A percentile compares a stretch with the other conserved stretches of the same genome.
phyloP scores from a whole-genome alignment of 2,888 invertebrate species.

The Acleris laterana region DNA sequence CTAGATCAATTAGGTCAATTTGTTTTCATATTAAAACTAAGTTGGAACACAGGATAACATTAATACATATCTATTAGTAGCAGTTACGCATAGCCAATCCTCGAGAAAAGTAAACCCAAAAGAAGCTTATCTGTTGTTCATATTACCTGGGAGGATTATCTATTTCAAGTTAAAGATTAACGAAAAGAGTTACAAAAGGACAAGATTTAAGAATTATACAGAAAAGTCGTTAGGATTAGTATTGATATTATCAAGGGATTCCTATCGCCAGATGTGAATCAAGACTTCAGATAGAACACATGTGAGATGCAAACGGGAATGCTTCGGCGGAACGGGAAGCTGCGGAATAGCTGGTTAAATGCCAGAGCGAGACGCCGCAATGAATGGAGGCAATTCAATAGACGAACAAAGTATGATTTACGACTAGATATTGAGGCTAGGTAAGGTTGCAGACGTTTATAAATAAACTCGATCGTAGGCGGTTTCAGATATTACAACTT shows the following conservation, averaged over 20 bases:
- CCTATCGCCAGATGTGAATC: constrained; percentile 28
- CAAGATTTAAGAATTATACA: constrained; percentile 8
- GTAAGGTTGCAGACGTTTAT: constrained; percentile 35
- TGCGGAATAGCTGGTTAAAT: constrained; percentile 29
- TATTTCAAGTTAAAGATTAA: constrained; percentile 22
- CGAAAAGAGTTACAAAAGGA: constrained; percentile 17
- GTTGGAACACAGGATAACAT: constrained; percentile 5
- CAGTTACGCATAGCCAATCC: not conserved
- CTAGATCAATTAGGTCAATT: constrained; percentile 53
- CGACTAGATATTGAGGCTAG: constrained; percentile 36
- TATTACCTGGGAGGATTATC: constrained; percentile 18
- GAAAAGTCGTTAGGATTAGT: not conserved
- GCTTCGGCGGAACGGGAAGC: constrained; percentile 29
- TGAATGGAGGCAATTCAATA: constrained; percentile 45
- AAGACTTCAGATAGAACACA: constrained; percentile 26
- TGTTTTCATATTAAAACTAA: constrained; percentile 5
- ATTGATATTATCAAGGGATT: constrained; percentile 29
- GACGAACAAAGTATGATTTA: constrained; percentile 34
- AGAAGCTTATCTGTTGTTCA: constrained; percentile 9
- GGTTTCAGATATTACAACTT: constrained; percentile 7
- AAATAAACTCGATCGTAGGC: constrained; percentile 25
- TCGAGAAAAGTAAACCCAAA: not conserved
- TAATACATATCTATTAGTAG: not conserved
- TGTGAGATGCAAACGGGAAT: constrained; percentile 35
- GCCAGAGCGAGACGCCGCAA: constrained; percentile 33